Evolutionary conservation across 2,113 vertebrate genomes (phyloP).

Genomic region (Acanthisitta chloris): DNA sequence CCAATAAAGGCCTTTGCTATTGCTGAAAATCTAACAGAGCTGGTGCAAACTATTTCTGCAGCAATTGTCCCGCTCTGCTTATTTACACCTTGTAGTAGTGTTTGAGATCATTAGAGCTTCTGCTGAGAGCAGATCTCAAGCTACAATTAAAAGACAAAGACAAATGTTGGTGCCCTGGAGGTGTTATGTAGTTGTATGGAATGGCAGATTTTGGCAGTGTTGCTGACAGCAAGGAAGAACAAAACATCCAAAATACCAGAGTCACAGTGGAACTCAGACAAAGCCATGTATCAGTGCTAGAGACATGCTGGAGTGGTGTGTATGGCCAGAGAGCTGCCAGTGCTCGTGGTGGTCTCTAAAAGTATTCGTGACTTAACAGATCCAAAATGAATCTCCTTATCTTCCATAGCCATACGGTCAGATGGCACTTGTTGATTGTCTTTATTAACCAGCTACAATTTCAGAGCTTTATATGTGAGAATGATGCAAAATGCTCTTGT

Average conservation of each 20-base stretch:
- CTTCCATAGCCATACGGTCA: not conserved
- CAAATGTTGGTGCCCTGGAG: not conserved
- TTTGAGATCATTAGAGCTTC: not conserved
- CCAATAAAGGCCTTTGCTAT: not conserved
- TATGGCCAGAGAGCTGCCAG: not conserved
- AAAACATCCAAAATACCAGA: not conserved
- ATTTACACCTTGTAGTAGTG: not conserved
- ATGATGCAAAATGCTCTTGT: not conserved
- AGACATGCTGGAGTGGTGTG: not conserved
- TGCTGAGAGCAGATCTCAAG: constrained; percentile 20
- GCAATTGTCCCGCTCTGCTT: not conserved
- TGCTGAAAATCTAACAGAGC: not conserved
- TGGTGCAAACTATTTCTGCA: not conserved
- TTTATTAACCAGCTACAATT: not conserved
- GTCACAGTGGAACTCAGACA: not conserved
- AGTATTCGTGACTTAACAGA: not conserved
- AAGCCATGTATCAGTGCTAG: not conserved
- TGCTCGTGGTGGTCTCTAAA: not conserved
- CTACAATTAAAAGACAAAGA: constrained; percentile 46
- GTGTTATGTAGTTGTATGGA: not conserved
- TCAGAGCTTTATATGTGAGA: not conserved
- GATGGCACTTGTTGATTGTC: fast-evolving
- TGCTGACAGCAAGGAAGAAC: not conserved
- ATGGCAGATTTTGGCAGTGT: not conserved
- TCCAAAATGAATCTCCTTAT: not conserved